Evolutionary conservation across 2,113 vertebrate genomes (phyloP), one percentile per base, ranked within the genome.

Genomic region (Ciconia maguari): DNA sequence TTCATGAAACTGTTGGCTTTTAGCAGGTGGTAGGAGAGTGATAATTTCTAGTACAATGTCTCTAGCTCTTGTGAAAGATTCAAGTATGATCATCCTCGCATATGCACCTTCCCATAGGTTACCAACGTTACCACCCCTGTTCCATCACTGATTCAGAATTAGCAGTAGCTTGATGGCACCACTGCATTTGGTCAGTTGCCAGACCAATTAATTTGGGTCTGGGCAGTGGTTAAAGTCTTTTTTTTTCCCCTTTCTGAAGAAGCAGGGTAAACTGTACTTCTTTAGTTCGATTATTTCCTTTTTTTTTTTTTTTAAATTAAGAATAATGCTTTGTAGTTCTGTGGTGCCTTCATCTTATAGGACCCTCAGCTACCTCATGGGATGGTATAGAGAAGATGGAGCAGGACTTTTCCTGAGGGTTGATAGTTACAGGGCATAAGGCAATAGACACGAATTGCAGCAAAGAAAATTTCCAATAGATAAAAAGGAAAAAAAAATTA

Each of bases 361-460:
- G 71, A 71, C 32, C 9, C 42, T 55, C 69, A 78, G 17, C 13
- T 80, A n/a, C 49, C 13, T 76, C 9, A 41, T 38, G 36, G 44
- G 20, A 80, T 60, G 14, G 25, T 54, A 22, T 2, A 66, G 68
- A 70, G 30, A 71, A 90, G 34, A 82, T 2, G 12, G 29, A 80
- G 10, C 0, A 0, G 29, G 26, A 34, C 16, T 76, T 72, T 38
- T 64, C 24, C 38, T 86, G 41, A 6, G 38, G 3, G 0, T 74
- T 55, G 55, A 86, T 19, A 58, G 41, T 62, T 80, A 30, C 3
- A 44, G 27, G 12, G 9, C 26, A 20, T 49, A 62, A 86, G 46
- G 17, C 49, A 61, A 74, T 16, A 90, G 36, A 76, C 26, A 57
- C 24, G 61, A 57, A 34, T 52, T 87, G 30, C 30, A 86, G 54